Evolutionary conservation across 2,113 vertebrate species (phyloP).

Genomic region (Grantiella picta): DNA sequence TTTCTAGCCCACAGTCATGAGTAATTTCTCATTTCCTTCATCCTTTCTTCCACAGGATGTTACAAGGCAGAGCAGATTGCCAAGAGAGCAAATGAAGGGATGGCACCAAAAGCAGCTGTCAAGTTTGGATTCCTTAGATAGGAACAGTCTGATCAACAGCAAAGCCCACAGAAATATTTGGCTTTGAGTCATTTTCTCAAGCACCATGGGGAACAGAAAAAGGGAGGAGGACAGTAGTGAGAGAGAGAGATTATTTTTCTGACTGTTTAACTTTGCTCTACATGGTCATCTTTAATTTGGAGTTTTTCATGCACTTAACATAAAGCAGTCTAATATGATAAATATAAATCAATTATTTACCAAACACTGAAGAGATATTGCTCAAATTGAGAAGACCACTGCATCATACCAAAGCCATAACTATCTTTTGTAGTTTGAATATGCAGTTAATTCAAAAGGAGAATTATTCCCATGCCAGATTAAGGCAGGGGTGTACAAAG

Average conservation of each 20-base stretch:
- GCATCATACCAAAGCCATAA: neutral
- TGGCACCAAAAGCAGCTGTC: conserved; percentile 56
- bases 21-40: conserved; percentile 46
- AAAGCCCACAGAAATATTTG: conserved; percentile 53
- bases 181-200: conserved; percentile 26
- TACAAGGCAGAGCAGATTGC: conserved; percentile 56
- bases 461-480: neutral
- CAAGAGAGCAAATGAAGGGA: conserved; percentile 55
- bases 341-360: neutral
- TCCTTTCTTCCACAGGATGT: conserved; percentile 57
- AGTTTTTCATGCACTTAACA: neutral
- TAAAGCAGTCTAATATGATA: neutral
- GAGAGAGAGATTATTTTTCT: neutral
- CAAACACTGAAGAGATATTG: neutral
- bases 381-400: neutral
- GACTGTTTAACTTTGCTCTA: neutral
- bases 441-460: neutral
- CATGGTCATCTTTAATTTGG: neutral
- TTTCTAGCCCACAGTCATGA: conserved; percentile 31
- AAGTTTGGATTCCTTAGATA: conserved; percentile 41
- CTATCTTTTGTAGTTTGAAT: neutral
- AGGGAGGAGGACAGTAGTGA: neutral
- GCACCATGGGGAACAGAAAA: neutral
- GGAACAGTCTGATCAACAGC: conserved; percentile 60
- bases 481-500: neutral